Percentiles rank a stretch among this genome's conserved stretches.
Evolutionary conservation across 2,797 vertebrate genomes (phyloP).

Genomic region (Hemibagrus guttatus): DNA sequence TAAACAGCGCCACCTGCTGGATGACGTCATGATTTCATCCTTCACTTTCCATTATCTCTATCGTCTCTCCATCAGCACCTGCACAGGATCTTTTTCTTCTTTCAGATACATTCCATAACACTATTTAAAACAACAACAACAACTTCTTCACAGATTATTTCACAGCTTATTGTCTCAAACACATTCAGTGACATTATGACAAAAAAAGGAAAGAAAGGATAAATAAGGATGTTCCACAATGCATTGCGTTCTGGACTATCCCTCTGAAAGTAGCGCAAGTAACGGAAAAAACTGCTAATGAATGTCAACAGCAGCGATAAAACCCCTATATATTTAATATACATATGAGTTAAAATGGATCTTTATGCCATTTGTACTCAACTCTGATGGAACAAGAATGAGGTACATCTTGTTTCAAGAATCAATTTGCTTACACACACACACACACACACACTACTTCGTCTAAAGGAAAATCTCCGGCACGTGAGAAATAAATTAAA

Average conservation of each 20-base stretch:
- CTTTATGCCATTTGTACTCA: background rate
- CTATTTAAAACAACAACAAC: background rate
- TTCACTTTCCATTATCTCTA: background rate
- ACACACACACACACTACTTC: background rate
- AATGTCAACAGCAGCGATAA: conserved; percentile 5
- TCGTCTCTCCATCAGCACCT: background rate
- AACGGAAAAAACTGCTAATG: background rate
- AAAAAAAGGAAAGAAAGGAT: background rate
- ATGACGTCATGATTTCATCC: background rate
- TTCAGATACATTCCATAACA: background rate
- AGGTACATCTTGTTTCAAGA: background rate
- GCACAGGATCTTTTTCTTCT: background rate
- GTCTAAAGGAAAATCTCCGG: background rate
- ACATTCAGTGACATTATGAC: background rate
- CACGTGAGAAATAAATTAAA: conserved; percentile 10
- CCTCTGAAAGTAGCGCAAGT: background rate
- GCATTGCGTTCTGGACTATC: background rate
- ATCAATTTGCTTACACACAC: background rate
- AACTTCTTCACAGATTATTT: background rate
- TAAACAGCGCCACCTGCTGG: conserved; percentile 22
- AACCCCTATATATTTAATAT: background rate
- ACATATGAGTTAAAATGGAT: background rate
- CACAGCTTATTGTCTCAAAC: background rate
- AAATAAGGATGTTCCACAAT: background rate
- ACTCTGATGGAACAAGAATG: background rate